phyloP scores from a whole-genome alignment of 2,113 vertebrate genomes.

The Poecilia latipinna region DNA sequence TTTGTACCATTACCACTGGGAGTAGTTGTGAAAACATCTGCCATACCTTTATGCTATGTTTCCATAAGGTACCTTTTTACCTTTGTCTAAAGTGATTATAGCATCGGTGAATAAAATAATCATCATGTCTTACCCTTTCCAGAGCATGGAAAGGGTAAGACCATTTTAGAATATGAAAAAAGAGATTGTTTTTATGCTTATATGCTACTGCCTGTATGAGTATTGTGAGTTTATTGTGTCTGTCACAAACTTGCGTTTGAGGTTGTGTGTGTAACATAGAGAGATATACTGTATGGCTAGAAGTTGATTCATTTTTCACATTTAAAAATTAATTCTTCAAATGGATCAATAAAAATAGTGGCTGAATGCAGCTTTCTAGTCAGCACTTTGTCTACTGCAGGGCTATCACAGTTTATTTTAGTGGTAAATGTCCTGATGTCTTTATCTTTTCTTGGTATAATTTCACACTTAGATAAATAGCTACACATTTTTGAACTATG shows the following conservation, averaged over 20 bases:
- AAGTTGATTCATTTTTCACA: constrained; percentile 11
- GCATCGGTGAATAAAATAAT: too few relatives aligned
- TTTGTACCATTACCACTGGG: too few relatives aligned
- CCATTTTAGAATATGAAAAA: too few relatives aligned
- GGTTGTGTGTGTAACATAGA: neutral
- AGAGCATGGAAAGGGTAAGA: too few relatives aligned
- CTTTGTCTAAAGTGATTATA: too few relatives aligned
- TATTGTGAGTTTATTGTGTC: neutral
- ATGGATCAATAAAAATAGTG: constrained; percentile 10
- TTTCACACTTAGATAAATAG: neutral
- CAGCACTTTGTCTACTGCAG: neutral
- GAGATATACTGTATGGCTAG: neutral
- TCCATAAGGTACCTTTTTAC: too few relatives aligned
- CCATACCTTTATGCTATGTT: too few relatives aligned
- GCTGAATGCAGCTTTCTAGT: constrained; percentile 3
- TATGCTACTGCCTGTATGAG: neutral
- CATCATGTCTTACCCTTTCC: too few relatives aligned
- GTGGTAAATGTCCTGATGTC: too few relatives aligned
- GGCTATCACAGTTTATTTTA: neutral
- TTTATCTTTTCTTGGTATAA: neutral
- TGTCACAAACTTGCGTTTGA: neutral
- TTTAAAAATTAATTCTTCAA: constrained; percentile 6
- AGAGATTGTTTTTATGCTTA: too few relatives aligned
- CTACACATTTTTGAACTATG: too few relatives aligned
- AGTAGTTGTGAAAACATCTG: too few relatives aligned